These are phyloP conservation scores for Sphaerophoria rueppellii DNA, from an alignment of 2,888 invertebrate genomes.

Conservation along the genomic window DNA sequence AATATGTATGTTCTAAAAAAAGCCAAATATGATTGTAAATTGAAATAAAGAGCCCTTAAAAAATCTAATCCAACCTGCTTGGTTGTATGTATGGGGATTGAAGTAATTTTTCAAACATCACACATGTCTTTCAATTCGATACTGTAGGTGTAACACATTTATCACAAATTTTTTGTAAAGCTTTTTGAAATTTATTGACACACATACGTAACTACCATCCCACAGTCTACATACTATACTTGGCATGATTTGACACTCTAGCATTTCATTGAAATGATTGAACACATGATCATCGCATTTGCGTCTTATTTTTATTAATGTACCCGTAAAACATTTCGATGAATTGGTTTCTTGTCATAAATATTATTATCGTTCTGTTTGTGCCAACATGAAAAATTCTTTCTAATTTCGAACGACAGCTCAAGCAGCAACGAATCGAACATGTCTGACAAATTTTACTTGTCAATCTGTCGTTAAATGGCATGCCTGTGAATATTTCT, in stretches of 20 bases:
- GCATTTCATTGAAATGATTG: slow-evolving; percentile 22
- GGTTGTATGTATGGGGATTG: too few species aligned
- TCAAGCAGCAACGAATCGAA: slow-evolving; percentile 15
- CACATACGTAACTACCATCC: too few species aligned
- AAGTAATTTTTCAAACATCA: too few species aligned
- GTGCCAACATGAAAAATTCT: neutral
- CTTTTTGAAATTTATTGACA: too few species aligned
- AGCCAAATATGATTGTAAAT: too few species aligned
- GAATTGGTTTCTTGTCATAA: slow-evolving; percentile 21
- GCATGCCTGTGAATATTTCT: neutral
- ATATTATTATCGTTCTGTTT: slow-evolving; percentile 17
- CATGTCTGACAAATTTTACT: slow-evolving; percentile 19
- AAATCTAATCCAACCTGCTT: too few species aligned
- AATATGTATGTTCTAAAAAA: too few species aligned
- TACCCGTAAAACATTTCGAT: neutral
- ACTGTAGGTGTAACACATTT: too few species aligned
- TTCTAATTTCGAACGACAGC: slow-evolving; percentile 8
- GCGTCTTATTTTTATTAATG: neutral
- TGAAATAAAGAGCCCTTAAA: too few species aligned
- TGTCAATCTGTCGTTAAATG: slow-evolving; percentile 14
- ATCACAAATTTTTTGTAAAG: too few species aligned
- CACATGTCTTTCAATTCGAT: too few species aligned
- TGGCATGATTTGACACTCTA: slow-evolving; percentile 6
- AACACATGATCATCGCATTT: slow-evolving; percentile 1
- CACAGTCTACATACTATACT: slow-evolving; percentile 7